Evolutionary conservation across 2,888 invertebrate genomes (phyloP).

Genomic region (Sinohyriopsis cumingii): DNA sequence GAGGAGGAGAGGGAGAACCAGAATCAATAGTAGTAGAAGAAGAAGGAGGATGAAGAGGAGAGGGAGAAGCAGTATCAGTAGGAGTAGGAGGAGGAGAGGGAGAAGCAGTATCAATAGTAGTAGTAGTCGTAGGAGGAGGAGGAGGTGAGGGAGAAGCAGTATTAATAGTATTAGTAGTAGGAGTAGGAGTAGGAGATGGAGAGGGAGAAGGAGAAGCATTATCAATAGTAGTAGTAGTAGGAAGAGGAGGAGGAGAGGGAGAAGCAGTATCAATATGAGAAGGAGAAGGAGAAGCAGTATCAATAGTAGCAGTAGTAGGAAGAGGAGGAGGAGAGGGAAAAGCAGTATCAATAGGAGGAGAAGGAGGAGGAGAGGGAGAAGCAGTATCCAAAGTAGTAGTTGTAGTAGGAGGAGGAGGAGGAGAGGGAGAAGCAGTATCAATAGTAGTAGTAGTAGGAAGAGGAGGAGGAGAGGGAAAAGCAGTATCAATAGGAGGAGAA

Average conservation of each 20-base stretch:
- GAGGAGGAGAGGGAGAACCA: not conserved
- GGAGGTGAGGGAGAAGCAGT: not conserved
- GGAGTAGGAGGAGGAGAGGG: not conserved
- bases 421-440: not conserved
- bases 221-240: too few relatives aligned
- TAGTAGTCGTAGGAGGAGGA: not conserved
- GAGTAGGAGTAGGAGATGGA: not conserved
- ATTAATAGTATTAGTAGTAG: not conserved
- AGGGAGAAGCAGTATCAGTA: not conserved
- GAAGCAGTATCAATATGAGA: not conserved
- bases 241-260: not conserved
- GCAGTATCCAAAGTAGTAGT: not conserved
- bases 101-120: too few relatives aligned
- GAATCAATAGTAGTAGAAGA: not conserved
- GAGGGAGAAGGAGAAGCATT: not conserved
- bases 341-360: not conserved
- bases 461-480: not conserved
- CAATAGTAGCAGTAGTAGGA: not conserved
- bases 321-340: not conserved
- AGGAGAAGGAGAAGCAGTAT: not conserved
- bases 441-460: not conserved
- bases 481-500: not conserved
- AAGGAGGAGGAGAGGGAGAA: not conserved
- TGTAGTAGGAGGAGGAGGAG: not conserved
- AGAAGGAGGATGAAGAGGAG: not conserved